phyloP scores from a whole-genome alignment of 2,113 vertebrate genomes.

The Campylorhamphus procurvoides region DNA sequence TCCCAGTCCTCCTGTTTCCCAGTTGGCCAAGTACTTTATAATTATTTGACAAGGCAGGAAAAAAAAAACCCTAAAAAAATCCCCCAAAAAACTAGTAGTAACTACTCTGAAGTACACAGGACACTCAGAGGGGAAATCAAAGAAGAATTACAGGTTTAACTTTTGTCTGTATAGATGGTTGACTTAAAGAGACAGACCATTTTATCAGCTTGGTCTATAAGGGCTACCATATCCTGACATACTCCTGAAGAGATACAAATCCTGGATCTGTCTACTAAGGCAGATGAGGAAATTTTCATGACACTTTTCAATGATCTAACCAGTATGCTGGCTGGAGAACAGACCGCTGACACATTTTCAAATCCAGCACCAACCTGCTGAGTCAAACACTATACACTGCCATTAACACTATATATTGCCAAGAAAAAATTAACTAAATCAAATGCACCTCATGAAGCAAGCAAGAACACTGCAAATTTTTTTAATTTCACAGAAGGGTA shows the following conservation, averaged over 20 bases:
- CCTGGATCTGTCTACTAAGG: background rate
- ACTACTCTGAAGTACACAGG: background rate
- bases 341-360: background rate
- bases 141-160: background rate
- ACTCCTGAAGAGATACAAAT: background rate
- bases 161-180: background rate
- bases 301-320: background rate
- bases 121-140: background rate
- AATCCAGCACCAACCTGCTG: background rate
- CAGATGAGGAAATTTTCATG: background rate
- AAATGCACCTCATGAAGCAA: background rate
- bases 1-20: background rate
- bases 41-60: background rate
- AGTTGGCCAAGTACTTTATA: background rate
- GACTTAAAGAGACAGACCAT: background rate
- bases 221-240: background rate
- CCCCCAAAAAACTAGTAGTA: background rate
- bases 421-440: background rate
- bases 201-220: background rate
- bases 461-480: background rate
- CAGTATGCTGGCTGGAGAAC: background rate
- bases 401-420: background rate
- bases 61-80: too few relatives aligned
- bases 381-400: background rate
- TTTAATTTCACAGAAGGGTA: background rate